Evolutionary conservation across 2,113 vertebrate genomes (phyloP).

Genomic region (Eublepharis macularius): DNA sequence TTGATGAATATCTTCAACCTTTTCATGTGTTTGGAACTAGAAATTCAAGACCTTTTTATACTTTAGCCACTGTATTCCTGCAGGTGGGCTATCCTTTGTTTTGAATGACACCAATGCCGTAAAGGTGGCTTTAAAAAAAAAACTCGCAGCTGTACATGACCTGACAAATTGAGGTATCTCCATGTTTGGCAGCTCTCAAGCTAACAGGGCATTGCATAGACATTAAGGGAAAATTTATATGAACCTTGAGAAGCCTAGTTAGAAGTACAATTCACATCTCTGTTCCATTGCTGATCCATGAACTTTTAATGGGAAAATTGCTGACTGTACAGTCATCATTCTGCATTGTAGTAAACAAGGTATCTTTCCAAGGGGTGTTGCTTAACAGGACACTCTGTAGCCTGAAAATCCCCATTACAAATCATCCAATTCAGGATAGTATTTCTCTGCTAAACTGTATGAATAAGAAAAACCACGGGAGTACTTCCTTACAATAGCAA

Average conservation of each 20-base stretch:
- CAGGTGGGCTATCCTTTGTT: neutral
- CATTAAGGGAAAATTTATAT: neutral
- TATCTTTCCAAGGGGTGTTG: neutral
- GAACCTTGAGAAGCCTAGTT: neutral
- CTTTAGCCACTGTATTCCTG: neutral
- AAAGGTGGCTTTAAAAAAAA: neutral
- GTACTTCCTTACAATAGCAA: neutral
- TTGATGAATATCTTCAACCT: no score
- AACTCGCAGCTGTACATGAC: neutral
- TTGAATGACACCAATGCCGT: neutral
- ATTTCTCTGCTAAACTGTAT: no score
- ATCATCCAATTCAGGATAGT: neutral
- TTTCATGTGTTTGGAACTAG: neutral
- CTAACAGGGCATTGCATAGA: neutral
- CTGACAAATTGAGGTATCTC: neutral
- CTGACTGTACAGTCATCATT: neutral
- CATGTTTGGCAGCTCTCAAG: neutral
- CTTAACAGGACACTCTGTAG: neutral
- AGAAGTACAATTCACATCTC: neutral
- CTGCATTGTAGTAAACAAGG: neutral
- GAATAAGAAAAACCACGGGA: neutral
- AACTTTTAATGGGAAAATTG: neutral
- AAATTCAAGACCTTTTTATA: neutral
- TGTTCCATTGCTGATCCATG: neutral
- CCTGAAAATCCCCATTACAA: neutral